These are phyloP conservation scores for Ganaspis sp. DNA, from an alignment of 1,140 invertebrate genomes.

Conservation along the genomic window DNA sequence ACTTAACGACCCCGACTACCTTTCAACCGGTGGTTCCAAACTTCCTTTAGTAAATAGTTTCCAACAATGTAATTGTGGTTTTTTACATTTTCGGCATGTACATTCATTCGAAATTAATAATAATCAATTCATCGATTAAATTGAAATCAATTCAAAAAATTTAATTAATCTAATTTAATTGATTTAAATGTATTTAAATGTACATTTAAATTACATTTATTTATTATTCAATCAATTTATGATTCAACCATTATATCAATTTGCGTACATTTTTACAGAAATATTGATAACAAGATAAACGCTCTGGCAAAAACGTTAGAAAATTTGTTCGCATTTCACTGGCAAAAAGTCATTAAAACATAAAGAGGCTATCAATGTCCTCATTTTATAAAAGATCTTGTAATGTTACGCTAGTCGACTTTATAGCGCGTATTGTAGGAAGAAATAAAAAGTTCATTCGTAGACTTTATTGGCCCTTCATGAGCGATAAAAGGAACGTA, in stretches of 20 bases:
- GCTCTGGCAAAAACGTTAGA: not conserved
- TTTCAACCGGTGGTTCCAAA: conserved; percentile 9
- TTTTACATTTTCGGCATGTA: not conserved
- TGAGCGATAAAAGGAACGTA: conserved; percentile 2
- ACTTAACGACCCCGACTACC: not conserved
- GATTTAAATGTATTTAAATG: too few species aligned
- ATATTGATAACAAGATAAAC: too few species aligned
- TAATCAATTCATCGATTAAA: too few species aligned
- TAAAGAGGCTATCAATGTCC: not conserved
- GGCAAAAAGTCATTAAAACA: not conserved
- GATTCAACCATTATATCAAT: too few species aligned
- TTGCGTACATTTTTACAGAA: too few species aligned
- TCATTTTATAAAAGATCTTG: conserved; percentile 1
- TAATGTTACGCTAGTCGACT: not conserved
- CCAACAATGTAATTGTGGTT: not conserved
- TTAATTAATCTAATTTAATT: too few species aligned
- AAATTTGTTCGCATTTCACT: not conserved
- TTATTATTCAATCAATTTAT: too few species aligned
- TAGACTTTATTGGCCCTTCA: conserved; percentile 1
- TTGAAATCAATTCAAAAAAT: too few species aligned
- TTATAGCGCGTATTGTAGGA: not conserved
- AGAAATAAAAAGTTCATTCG: conserved; percentile 9
- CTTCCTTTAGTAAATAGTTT: not conserved
- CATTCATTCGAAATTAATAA: too few species aligned
- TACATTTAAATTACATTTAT: too few species aligned